Evolutionary conservation across 1,140 invertebrate genomes (phyloP), one percentile per base, ranked within the genome.

Genomic region (Drosophila setifemur): DNA sequence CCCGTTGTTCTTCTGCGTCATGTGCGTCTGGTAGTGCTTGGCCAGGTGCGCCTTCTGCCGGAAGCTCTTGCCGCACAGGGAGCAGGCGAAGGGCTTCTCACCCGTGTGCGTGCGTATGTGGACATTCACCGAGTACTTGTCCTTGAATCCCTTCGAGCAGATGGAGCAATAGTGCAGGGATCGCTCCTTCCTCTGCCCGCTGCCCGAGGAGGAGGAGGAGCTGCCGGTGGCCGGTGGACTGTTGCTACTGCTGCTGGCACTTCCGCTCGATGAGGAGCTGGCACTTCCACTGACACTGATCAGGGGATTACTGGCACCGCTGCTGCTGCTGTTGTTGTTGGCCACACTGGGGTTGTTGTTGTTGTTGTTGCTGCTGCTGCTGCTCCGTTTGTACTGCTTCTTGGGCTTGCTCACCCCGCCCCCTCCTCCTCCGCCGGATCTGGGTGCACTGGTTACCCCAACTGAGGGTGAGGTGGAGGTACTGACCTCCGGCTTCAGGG

Each of bases 21-120:
- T 94, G 91, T 99, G 98, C 12, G 97, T 98, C 91, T 98, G 96
- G 90, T 98, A 98, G 91, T 99, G 98, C 90, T 99, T 99, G 49
- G 98, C 98, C 47, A 99, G 93, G 90, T 99, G 98, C 0, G 97
- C 98, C 90, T 99, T 99, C 91, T 99, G 98, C 11, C 97, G 93
- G 91, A 97, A 97, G 73, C 95, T 96, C 88, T 97, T 97, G 39
- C 96, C 96, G 76, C 97, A 98, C 11, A 97, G 91, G 6, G 95
- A 95, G 87, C 96, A 98, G 4, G 95, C 93, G 87, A 98, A 98
- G 0, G 96, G 96, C 85, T 97, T 97, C 89, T 97, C 96, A 6
- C 89, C 89, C 0, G 96, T 98, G 85, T 98, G 96, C 25, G 96
- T 97, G 73, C 96, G 92, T 57, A 97, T 96, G 90, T 97, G 96